Percentiles rank a stretch among this genome's conserved stretches.
phyloP scores from a whole-genome alignment of 2,888 invertebrate genomes.

The Metellina segmentata region DNA sequence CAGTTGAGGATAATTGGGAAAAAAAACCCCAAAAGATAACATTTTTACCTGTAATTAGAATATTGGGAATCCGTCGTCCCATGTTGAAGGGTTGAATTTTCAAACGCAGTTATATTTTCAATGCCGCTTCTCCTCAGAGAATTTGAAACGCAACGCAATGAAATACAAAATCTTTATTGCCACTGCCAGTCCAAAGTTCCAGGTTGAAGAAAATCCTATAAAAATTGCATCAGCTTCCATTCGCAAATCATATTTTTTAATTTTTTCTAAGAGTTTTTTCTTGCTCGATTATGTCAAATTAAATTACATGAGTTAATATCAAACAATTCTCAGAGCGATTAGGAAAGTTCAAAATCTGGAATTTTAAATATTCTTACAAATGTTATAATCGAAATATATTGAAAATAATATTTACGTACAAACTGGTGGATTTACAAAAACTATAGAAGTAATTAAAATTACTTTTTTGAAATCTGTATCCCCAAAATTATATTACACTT shows the following conservation, averaged over 20 bases:
- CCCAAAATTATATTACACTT: too few species aligned
- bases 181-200: neutral
- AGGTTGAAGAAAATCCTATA: neutral
- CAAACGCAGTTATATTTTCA: neutral
- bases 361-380: too few species aligned
- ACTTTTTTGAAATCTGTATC: too few species aligned
- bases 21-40: neutral
- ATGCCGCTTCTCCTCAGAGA: neutral
- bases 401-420: too few species aligned
- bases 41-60: conserved; percentile 50
- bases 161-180: neutral
- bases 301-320: too few species aligned
- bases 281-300: too few species aligned
- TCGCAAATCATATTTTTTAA: neutral
- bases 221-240: neutral
- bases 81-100: conserved; percentile 6
- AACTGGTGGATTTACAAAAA: too few species aligned
- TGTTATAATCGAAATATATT: too few species aligned
- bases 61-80: conserved; percentile 47
- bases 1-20: neutral
- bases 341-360: too few species aligned
- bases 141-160: conserved; percentile 15
- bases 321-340: too few species aligned
- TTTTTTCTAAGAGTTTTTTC: too few species aligned
- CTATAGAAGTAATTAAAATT: too few species aligned